These are phyloP conservation scores for Sycobia sp. DNA, from an alignment of 1,140 invertebrate species.

Conservation along the genomic window DNA sequence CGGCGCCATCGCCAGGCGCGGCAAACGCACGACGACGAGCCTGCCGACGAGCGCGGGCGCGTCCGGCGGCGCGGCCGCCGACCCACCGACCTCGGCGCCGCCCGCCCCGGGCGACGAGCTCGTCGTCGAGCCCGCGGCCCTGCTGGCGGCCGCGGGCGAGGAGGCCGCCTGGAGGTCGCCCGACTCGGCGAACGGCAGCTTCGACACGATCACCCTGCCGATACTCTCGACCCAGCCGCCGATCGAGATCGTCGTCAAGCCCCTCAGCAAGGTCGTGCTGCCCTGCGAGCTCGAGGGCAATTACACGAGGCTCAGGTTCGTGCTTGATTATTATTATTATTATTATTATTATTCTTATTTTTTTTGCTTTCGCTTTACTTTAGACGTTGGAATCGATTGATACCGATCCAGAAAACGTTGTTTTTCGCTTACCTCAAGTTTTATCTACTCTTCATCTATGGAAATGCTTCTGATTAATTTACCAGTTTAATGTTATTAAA, in stretches of 20 bases:
- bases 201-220: constrained; percentile 37
- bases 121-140: constrained; percentile 49
- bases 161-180: constrained; percentile 51
- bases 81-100: constrained; percentile 1
- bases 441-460: no score
- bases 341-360: no score
- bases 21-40: constrained; percentile 50
- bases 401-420: no score
- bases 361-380: not conserved
- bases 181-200: constrained; percentile 35
- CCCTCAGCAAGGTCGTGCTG: constrained; percentile 55
- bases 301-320: constrained; percentile 55
- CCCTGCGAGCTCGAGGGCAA: constrained; percentile 59
- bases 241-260: constrained; percentile 55
- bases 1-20: constrained; percentile 43
- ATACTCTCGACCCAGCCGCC: constrained; percentile 45
- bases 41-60: constrained; percentile 44
- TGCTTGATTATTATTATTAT: not conserved
- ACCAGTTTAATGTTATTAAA: no score
- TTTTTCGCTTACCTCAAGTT: no score
- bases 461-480: no score
- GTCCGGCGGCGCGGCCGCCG: not conserved
- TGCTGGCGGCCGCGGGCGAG: constrained; percentile 51
- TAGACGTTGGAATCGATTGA: no score
- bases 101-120: constrained; percentile 33